Evolutionary conservation across 1,140 invertebrate genomes (phyloP).

Genomic region (Ceratina calcarata): DNA sequence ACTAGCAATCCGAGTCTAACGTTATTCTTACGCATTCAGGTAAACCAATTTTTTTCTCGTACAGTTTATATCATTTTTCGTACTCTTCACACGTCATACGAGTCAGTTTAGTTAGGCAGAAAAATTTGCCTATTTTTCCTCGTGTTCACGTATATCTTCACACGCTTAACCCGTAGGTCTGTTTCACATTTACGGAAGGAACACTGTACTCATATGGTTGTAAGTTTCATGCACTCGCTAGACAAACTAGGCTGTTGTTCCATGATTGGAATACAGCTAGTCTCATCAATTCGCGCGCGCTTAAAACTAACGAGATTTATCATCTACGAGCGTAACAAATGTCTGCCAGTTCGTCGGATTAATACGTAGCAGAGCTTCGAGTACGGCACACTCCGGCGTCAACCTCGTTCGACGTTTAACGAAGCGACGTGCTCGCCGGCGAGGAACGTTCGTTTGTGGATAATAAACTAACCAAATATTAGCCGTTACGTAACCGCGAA

Average conservation of each 20-base stretch:
- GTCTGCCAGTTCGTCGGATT: slow-evolving; percentile 30
- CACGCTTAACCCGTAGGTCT: too few species aligned
- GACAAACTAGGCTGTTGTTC: too few species aligned
- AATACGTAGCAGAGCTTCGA: not conserved
- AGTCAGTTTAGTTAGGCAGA: too few species aligned
- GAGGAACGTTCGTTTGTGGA: not conserved
- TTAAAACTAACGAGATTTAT: slow-evolving; percentile 8
- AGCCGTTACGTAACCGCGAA: slow-evolving; percentile 30
- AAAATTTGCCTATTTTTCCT: too few species aligned
- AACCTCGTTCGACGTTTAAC: slow-evolving; percentile 30
- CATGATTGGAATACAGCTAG: not conserved
- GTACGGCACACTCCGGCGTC: slow-evolving; percentile 51
- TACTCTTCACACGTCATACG: too few species aligned
- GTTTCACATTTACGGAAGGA: too few species aligned
- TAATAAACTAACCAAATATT: slow-evolving; percentile 53
- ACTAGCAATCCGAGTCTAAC: too few species aligned
- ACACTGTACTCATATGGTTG: not conserved
- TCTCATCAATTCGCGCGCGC: slow-evolving; percentile 10
- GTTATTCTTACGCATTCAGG: too few species aligned
- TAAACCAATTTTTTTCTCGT: too few species aligned
- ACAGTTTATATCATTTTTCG: too few species aligned
- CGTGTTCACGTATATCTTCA: too few species aligned
- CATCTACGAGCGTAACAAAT: slow-evolving; percentile 57
- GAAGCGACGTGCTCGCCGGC: slow-evolving; percentile 22
- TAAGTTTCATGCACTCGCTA: not conserved